These are phyloP conservation scores for Botrylloides violaceus DNA, from an alignment of 23 tunicate genomes.

Conservation along the genomic window DNA sequence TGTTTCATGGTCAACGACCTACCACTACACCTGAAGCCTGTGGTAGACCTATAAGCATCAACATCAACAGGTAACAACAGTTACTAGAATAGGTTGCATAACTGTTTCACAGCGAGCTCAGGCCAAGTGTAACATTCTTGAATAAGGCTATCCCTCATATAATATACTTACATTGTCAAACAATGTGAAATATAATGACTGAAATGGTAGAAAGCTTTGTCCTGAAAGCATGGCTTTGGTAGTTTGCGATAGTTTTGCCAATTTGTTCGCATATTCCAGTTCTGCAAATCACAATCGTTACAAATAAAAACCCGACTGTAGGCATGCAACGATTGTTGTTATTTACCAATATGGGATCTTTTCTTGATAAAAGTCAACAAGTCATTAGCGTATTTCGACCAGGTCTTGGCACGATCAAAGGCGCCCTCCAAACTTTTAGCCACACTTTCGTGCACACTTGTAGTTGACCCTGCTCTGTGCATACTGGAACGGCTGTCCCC, in stretches of 20 bases:
- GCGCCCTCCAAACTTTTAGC: slow-evolving; percentile 56
- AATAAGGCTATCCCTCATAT: too few species aligned
- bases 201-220: slow-evolving; percentile 91
- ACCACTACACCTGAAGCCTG: too few species aligned
- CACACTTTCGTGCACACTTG: slow-evolving; percentile 37
- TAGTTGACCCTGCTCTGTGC: not conserved
- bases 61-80: too few species aligned
- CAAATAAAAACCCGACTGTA: not conserved
- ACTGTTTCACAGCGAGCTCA: too few species aligned
- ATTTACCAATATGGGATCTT: slow-evolving; percentile 62
- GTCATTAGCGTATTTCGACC: slow-evolving; percentile 70
- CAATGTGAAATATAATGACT: slow-evolving; percentile 82
- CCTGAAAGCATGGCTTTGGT: slow-evolving; percentile 54
- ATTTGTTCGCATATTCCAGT: slow-evolving; percentile 54
- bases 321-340: too few species aligned
- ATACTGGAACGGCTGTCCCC: too few species aligned
- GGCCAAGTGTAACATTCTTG: too few species aligned
- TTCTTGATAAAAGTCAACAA: slow-evolving; percentile 63
- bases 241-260: slow-evolving; percentile 42
- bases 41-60: too few species aligned
- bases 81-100: too few species aligned
- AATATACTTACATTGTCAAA: slow-evolving; percentile 54
- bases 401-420: slow-evolving; percentile 74
- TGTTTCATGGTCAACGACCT: too few species aligned
- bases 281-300: slow-evolving; percentile 27